Evolutionary conservation across 2,113 vertebrate species (phyloP), one percentile per base, ranked within the genome.

Genomic region (Tringa solitaria): DNA sequence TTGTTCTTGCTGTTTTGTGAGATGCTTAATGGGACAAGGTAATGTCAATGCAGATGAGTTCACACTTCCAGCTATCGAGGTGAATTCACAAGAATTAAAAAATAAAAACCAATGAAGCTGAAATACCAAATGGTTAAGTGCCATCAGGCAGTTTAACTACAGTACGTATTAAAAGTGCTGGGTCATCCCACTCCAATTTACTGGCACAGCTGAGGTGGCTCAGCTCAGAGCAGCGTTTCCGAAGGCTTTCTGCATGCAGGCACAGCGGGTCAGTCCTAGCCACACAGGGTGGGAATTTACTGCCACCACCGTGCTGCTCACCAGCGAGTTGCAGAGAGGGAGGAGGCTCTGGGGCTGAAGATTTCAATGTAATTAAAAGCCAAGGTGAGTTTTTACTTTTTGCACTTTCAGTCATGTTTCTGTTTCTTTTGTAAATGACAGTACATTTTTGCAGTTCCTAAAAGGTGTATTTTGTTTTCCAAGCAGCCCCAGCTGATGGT

Each of bases 41-140:
- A 60, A 78, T 65, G n/a, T 35, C 65, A 59, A 19, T 24, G 39
- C 35, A 90, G 59, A 85, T 56, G 84, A 78, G 89, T 69, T 78
- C 76, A 64, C 63, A 27, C 12, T 54, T 81, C 30, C 54, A 93
- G 32, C 60, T 59, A 68, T 81, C 24, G 45, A 69, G 64, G 54
- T 69, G 60, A 88, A 64, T 41, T 74, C 59, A 20, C 3, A 21
- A 74, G 50, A 77, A 67, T 45, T 60, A 69, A 77, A 81, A 88
- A 61, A 2, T 19, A 78, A 64, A 72, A 78, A 1, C 10, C 51
- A 69, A 64, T 53, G 41, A 54, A 84, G 48, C 12, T 72, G 64
- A 91, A 82, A 88, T 45, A 54, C 54, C 59, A 59, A 84, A 84
- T 28, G 69, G 73, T 84, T 72, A 75, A 72, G 35, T 67, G 77